Evolutionary conservation across 2,797 vertebrate genomes (phyloP).

Genomic region (Tapirus indicus): DNA sequence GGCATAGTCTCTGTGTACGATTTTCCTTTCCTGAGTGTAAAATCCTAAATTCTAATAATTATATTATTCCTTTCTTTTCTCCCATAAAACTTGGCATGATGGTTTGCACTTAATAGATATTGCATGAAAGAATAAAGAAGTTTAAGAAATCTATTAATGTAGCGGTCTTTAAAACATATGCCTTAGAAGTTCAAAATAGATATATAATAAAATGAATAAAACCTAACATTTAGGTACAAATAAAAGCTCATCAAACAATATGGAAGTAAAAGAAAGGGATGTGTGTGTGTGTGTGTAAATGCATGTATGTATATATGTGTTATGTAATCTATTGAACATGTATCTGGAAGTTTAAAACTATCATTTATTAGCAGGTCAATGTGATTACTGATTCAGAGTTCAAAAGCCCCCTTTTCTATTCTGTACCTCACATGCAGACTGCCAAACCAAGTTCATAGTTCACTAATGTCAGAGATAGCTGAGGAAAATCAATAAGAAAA

Average conservation of each 20-base stretch:
- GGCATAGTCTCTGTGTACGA: background rate
- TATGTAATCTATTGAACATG: background rate
- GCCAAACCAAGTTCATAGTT: background rate
- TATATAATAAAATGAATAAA: conserved; percentile 9
- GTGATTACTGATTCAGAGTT: background rate
- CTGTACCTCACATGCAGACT: background rate
- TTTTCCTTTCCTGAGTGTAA: background rate
- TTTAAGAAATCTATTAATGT: background rate
- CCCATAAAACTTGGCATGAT: background rate
- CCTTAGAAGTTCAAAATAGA: background rate
- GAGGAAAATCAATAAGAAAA: conserved; percentile 3
- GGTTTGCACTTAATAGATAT: background rate
- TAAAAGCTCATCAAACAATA: background rate
- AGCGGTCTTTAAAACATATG: background rate
- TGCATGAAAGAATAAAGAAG: conserved; percentile 18
- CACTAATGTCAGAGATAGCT: background rate
- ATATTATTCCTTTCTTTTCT: background rate
- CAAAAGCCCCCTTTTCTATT: background rate
- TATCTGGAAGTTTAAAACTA: background rate
- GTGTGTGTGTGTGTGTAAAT: background rate
- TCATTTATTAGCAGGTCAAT: background rate
- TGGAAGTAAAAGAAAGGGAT: background rate
- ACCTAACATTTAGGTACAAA: background rate
- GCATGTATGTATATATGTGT: background rate
- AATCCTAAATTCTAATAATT: background rate